A percentile compares a stretch with the other conserved stretches of the same genome.
phyloP scores from a whole-genome alignment of 2,797 vertebrate genomes.

The Sciurus vulgaris region DNA sequence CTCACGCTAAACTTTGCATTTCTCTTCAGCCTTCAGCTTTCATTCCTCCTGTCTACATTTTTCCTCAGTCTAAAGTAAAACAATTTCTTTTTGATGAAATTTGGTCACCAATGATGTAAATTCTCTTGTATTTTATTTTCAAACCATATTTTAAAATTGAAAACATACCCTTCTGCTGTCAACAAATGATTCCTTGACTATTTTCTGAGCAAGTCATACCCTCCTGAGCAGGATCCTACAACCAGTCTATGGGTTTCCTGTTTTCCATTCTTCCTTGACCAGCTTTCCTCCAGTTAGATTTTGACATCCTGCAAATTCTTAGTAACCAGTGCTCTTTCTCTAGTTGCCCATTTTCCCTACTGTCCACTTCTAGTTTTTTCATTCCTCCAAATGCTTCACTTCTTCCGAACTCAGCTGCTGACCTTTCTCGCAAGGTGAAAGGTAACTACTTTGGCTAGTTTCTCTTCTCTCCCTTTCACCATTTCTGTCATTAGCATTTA shows the following conservation, averaged over 20 bases:
- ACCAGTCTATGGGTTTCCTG: not conserved
- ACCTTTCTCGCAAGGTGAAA: not conserved
- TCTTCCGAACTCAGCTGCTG: not conserved
- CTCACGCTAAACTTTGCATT: not conserved
- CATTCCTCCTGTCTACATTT: not conserved
- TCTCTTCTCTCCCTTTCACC: not conserved
- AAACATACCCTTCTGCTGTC: not conserved
- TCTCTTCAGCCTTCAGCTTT: not conserved
- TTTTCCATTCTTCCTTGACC: not conserved
- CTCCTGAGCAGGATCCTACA: not conserved
- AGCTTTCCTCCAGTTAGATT: not conserved
- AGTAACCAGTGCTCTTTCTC: not conserved
- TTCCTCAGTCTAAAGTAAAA: not conserved
- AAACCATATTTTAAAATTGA: not conserved
- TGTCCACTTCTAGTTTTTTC: not conserved
- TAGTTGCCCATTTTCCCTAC: not conserved
- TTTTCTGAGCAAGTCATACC: not conserved
- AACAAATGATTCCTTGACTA: not conserved
- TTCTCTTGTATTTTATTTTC: not conserved
- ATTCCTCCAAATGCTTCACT: not conserved
- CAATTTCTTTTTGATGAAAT: not conserved
- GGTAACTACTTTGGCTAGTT: not conserved
- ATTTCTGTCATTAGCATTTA: conserved; percentile 2
- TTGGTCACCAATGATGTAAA: not conserved
- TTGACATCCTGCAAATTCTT: not conserved